phyloP scores from a whole-genome alignment of 2,113 vertebrate species.

The Sclerurus mexicanus region DNA sequence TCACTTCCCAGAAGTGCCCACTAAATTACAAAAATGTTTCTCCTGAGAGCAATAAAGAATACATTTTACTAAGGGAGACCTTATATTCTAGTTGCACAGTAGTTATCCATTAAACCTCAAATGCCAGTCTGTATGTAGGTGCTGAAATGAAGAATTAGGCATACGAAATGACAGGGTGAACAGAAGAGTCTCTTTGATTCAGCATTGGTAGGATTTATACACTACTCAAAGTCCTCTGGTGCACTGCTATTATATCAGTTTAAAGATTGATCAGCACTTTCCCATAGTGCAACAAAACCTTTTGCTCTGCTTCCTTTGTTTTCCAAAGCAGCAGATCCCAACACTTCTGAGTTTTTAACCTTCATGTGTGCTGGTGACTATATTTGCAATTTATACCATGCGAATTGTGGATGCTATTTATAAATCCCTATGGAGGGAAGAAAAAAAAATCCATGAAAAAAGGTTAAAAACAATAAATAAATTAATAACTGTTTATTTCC shows the following conservation, averaged over 20 bases:
- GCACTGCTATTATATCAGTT: background rate
- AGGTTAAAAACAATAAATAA: background rate
- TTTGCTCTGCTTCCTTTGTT: background rate
- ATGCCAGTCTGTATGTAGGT: conserved; percentile 13
- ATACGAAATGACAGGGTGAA: background rate
- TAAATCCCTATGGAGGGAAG: background rate
- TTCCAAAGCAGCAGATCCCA: background rate
- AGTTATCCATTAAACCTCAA: conserved; percentile 51
- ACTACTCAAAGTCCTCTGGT: background rate
- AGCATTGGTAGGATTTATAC: background rate
- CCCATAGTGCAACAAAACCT: background rate
- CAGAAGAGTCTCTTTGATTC: background rate
- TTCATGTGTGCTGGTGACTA: conserved; percentile 6
- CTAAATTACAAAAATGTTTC: conserved; percentile 69
- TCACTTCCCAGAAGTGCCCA: conserved; percentile 43
- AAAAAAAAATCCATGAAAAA: background rate
- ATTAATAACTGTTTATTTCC: background rate
- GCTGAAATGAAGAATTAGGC: background rate
- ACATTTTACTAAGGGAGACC: conserved; percentile 52
- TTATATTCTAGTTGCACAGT: conserved; percentile 32
- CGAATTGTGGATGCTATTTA: background rate
- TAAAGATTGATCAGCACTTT: background rate
- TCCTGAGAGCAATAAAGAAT: conserved; percentile 56
- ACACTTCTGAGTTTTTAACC: conserved; percentile 20
- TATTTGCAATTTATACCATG: conserved; percentile 41